Percentiles rank a stretch among this genome's conserved stretches.
These are phyloP conservation scores for Holacanthus passer DNA, from an alignment of 2,113 vertebrate genomes.

Conservation along the genomic window DNA sequence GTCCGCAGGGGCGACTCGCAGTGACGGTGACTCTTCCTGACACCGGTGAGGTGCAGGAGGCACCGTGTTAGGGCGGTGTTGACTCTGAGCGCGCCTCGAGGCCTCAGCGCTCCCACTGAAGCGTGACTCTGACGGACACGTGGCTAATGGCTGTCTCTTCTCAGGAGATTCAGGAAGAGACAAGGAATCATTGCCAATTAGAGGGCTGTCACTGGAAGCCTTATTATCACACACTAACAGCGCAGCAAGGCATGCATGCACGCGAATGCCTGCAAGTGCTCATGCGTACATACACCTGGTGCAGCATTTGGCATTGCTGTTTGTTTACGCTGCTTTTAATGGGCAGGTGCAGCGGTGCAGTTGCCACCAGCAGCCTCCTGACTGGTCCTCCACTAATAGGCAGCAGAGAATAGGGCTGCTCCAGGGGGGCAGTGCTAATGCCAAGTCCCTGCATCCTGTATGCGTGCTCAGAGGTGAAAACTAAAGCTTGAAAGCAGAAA, in stretches of 20 bases:
- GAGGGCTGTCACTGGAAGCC: not conserved
- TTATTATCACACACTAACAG: slow-evolving; percentile 1
- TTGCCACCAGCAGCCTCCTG: slow-evolving; percentile 22
- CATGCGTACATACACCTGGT: not conserved
- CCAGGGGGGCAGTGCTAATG: slow-evolving; percentile 16
- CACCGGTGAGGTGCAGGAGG: slow-evolving; percentile 43
- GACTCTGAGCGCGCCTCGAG: slow-evolving; percentile 14
- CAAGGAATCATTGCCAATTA: slow-evolving; percentile 33
- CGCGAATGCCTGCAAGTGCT: not conserved
- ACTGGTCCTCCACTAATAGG: slow-evolving; percentile 31
- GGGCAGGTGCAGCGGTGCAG: slow-evolving; percentile 17
- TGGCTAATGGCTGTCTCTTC: slow-evolving; percentile 45
- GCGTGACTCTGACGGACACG: slow-evolving; percentile 35
- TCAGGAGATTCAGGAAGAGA: not conserved
- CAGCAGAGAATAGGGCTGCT: slow-evolving; percentile 35
- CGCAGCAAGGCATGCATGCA: rapidly evolving
- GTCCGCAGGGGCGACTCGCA: not conserved
- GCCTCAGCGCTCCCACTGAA: slow-evolving; percentile 11
- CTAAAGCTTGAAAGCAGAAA: not conserved
- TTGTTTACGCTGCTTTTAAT: slow-evolving; percentile 44
- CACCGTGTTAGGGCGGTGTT: slow-evolving; percentile 12
- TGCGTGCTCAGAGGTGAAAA: not conserved
- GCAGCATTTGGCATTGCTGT: not conserved
- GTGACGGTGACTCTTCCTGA: slow-evolving; percentile 54
- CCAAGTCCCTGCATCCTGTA: not conserved